A percentile compares a stretch with the other conserved stretches of the same genome.
These are phyloP conservation scores for Tauraco hartlaubi DNA, from an alignment of 2,797 vertebrate species.

Conservation along the genomic window DNA sequence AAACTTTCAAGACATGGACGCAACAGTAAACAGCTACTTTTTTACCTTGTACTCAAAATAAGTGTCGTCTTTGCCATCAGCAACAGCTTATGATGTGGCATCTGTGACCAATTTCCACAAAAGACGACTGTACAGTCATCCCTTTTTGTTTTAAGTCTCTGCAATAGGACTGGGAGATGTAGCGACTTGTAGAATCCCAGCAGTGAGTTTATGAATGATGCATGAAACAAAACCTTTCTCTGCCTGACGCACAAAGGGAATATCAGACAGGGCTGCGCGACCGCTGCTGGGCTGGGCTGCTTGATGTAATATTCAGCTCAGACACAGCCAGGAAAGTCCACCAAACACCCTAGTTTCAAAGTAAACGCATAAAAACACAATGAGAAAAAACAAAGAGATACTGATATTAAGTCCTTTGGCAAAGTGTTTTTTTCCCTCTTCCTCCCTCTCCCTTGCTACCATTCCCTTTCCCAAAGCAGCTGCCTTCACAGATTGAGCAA, in stretches of 20 bases:
- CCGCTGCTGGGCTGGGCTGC: not conserved
- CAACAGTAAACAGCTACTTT: not conserved
- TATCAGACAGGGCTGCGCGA: not conserved
- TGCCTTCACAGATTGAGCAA: not conserved
- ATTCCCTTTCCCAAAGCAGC: not conserved
- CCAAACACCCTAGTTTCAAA: slow-evolving; percentile 1
- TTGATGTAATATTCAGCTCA: slow-evolving; percentile 12
- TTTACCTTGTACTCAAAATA: not conserved
- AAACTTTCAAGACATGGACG: not conserved
- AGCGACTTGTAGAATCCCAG: slow-evolving; percentile 13
- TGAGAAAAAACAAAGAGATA: not conserved
- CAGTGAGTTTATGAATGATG: slow-evolving; percentile 63
- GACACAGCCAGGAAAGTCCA: not conserved
- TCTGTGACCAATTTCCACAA: not conserved
- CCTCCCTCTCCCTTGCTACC: not conserved
- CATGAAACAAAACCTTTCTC: slow-evolving; percentile 58
- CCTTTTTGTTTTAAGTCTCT: slow-evolving; percentile 27
- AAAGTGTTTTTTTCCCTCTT: not conserved
- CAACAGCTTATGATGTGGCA: not conserved
- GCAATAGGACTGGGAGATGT: not conserved
- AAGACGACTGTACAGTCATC: not conserved
- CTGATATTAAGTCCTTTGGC: not conserved
- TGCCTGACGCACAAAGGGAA: not conserved
- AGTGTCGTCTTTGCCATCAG: not conserved
- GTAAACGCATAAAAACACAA: not conserved